Evolutionary conservation across 2,888 invertebrate genomes (phyloP).

Genomic region (Cheilosia grossa): DNA sequence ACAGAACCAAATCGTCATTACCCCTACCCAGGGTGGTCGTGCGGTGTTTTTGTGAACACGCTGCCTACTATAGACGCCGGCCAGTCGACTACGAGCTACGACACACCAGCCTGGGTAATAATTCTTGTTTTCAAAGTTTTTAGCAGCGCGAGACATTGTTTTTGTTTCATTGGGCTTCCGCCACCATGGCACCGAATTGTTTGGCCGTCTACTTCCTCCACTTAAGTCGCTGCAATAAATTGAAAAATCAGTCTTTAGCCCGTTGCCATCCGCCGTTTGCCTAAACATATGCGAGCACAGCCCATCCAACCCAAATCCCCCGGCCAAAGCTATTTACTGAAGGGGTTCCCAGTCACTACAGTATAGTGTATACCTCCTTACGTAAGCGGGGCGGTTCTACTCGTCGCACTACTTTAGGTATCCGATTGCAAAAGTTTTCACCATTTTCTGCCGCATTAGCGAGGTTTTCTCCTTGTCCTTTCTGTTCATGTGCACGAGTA

Average conservation of each 20-base stretch:
- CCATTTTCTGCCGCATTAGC: constrained; percentile 69
- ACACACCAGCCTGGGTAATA: constrained; percentile 50
- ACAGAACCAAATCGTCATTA: constrained; percentile 45
- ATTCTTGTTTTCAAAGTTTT: constrained; percentile 54
- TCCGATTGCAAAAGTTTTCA: constrained; percentile 36
- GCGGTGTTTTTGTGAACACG: constrained; percentile 2
- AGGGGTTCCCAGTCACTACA: constrained; percentile 9
- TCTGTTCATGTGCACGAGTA: constrained; percentile 1
- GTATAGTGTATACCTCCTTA: constrained; percentile 17
- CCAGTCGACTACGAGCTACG: constrained; percentile 24
- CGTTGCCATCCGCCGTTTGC: background rate
- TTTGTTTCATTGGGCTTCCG: constrained; percentile 30
- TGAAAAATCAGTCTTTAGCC: constrained; percentile 51
- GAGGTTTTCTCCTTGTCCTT: constrained; percentile 40
- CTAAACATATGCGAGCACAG: constrained; percentile 6
- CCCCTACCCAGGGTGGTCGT: constrained; percentile 1
- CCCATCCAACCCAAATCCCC: background rate
- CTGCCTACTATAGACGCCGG: constrained; percentile 39
- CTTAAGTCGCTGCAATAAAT: constrained; percentile 12
- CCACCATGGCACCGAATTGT: constrained; percentile 67
- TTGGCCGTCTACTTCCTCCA: constrained; percentile 12
- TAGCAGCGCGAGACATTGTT: constrained; percentile 30
- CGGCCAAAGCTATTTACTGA: constrained; percentile 31
- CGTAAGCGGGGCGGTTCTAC: constrained; percentile 42
- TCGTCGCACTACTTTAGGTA: constrained; percentile 7